Conservation (phyloP, 2,113 vertebrate genomes). For the Hoplias malabaricus region DNA sequence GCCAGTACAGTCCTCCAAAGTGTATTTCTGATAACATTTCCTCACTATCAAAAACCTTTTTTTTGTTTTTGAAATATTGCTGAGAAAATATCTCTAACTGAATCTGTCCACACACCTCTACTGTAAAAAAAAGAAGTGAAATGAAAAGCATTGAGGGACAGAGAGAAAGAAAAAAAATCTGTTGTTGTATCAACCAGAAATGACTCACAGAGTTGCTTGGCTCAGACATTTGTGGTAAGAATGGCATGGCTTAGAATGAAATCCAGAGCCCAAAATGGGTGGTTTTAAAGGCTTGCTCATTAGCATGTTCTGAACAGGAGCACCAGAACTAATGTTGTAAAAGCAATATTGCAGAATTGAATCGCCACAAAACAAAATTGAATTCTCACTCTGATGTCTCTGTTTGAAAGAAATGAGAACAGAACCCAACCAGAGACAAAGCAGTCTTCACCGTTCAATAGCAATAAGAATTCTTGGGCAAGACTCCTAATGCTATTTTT, state of each 20-base stretch:
- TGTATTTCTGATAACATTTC: slow-evolving; percentile 9
- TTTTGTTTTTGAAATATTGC: neutral
- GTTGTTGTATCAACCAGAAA: slow-evolving; percentile 66
- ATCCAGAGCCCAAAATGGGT: slow-evolving; percentile 73
- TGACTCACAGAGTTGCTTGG: slow-evolving; percentile 75
- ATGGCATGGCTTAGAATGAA: slow-evolving; percentile 68
- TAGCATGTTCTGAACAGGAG: slow-evolving; percentile 58
- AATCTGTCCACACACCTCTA: neutral
- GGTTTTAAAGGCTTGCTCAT: slow-evolving; percentile 75
- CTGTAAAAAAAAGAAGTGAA: slow-evolving; percentile 1
- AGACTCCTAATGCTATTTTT: no score
- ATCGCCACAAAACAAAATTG: slow-evolving; percentile 33
- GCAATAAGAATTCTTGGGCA: no score
- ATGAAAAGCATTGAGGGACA: slow-evolving; percentile 37
- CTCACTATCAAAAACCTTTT: neutral
- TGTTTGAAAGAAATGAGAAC: neutral
- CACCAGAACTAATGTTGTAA: slow-evolving; percentile 50
- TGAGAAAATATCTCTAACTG: neutral
- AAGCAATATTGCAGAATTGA: slow-evolving; percentile 46
- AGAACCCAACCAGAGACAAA: neutral
- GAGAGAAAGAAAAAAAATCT: slow-evolving; percentile 56
- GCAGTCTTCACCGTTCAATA: neutral
- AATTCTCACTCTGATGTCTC: slow-evolving; percentile 7
- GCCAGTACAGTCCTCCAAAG: neutral
- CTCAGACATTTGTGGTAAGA: slow-evolving; percentile 70